phyloP scores from a whole-genome alignment of 2,888 invertebrate species.

The Strigamia maritima region DNA sequence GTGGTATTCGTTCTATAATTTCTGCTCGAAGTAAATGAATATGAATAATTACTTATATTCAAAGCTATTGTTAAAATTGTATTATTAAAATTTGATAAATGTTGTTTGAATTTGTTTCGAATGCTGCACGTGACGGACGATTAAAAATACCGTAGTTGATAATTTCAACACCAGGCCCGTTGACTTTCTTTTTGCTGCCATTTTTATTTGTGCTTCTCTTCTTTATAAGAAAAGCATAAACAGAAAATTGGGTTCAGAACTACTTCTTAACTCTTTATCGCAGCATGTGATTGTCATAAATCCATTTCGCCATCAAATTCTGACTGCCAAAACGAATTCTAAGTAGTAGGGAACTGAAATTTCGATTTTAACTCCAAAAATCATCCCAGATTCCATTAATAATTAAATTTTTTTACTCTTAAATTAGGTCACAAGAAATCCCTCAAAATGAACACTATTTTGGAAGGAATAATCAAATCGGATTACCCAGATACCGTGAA shows the following conservation, averaged over 20 bases:
- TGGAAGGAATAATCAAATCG: constrained; percentile 37
- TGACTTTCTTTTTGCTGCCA: not conserved
- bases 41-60: too few species aligned
- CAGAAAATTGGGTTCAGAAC: not conserved
- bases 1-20: too few species aligned
- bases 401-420: too few species aligned
- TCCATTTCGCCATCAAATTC: not conserved
- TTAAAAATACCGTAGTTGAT: too few species aligned
- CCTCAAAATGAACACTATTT: constrained; percentile 37
- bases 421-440: too few species aligned
- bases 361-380: not conserved
- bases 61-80: too few species aligned
- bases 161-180: too few species aligned
- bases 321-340: not conserved
- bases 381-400: not conserved
- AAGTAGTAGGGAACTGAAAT: not conserved
- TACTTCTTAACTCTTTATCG: not conserved
- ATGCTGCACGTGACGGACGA: too few species aligned
- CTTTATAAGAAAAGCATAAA: not conserved
- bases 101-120: too few species aligned
- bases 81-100: too few species aligned
- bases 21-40: too few species aligned
- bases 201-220: not conserved
- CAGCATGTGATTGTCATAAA: not conserved
- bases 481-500: constrained; percentile 25